Evolutionary conservation across 2,797 vertebrate genomes (phyloP).

Genomic region (Helicolenus hilgendorfi): DNA sequence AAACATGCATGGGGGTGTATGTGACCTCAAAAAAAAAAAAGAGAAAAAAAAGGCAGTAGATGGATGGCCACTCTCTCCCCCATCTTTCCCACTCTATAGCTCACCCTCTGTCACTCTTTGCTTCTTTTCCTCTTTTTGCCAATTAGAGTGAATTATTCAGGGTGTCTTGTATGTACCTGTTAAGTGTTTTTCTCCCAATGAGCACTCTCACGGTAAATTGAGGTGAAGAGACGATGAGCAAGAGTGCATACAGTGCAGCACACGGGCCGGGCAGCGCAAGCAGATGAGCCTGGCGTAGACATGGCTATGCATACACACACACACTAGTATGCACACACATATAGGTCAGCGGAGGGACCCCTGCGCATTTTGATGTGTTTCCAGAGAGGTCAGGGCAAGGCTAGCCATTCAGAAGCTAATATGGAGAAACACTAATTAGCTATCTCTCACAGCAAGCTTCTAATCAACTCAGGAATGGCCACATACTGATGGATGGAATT

Average conservation of each 20-base stretch:
- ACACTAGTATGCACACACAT: not conserved
- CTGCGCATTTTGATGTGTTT: slow-evolving; percentile 62
- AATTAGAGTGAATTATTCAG: slow-evolving; percentile 82
- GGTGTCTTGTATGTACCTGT: slow-evolving; percentile 65
- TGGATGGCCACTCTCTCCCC: slow-evolving; percentile 46
- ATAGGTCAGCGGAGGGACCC: slow-evolving; percentile 32
- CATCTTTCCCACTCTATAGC: slow-evolving; percentile 40
- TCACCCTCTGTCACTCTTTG: slow-evolving; percentile 51
- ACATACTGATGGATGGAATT: slow-evolving; percentile 38
- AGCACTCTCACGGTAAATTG: slow-evolving; percentile 72
- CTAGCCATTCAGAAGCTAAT: slow-evolving; percentile 45
- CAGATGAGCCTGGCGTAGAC: slow-evolving; percentile 40
- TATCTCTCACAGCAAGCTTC: slow-evolving; percentile 12
- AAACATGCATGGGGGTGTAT: slow-evolving; percentile 82
- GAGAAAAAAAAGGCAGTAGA: slow-evolving; percentile 4
- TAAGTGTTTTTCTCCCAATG: slow-evolving; percentile 76
- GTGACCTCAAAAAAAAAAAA: slow-evolving; percentile 72
- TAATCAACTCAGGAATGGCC: slow-evolving; percentile 45
- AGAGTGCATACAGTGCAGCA: slow-evolving; percentile 32
- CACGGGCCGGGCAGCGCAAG: slow-evolving; percentile 1
- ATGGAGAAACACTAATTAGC: slow-evolving; percentile 64
- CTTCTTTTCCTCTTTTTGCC: slow-evolving; percentile 50
- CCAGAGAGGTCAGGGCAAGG: slow-evolving; percentile 52
- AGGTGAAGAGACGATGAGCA: slow-evolving; percentile 63
- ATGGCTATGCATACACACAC: not conserved